Evolutionary conservation across 2,797 vertebrate species (phyloP).

Genomic region (Aplochiton taeniatus): DNA sequence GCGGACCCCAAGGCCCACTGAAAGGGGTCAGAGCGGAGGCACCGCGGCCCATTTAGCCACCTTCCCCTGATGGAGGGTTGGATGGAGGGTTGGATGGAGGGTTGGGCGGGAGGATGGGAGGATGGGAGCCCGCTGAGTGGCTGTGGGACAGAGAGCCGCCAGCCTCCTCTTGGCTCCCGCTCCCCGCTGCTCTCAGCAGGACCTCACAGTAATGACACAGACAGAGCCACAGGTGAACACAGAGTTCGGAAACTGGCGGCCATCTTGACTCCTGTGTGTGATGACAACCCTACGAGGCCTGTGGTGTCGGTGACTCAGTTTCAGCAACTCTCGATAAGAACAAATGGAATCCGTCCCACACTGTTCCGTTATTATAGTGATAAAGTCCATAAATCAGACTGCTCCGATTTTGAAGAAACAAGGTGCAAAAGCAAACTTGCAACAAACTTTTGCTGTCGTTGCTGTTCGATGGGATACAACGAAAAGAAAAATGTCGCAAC

Average conservation of each 20-base stretch:
- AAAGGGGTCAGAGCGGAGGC: constrained; percentile 71
- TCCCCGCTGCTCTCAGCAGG: background rate
- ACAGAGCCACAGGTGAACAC: constrained; percentile 56
- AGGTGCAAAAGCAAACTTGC: too few relatives aligned
- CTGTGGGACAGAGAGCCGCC: constrained; percentile 39
- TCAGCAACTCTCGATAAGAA: too few relatives aligned
- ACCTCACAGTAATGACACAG: constrained; percentile 55
- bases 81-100: constrained; percentile 40
- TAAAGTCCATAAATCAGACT: too few relatives aligned
- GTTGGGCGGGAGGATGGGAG: constrained; percentile 13
- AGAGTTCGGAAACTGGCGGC: background rate
- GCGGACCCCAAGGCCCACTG: constrained; percentile 61
- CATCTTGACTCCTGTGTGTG: background rate
- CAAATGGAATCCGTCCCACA: too few relatives aligned
- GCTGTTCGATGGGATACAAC: too few relatives aligned
- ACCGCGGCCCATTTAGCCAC: constrained; percentile 68
- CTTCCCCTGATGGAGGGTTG: constrained; percentile 64
- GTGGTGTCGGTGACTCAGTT: background rate
- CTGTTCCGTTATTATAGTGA: too few relatives aligned
- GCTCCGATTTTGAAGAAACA: too few relatives aligned
- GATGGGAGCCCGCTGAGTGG: constrained; percentile 24
- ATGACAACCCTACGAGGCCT: background rate
- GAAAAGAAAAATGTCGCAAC: too few relatives aligned
- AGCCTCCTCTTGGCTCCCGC: constrained; percentile 27
- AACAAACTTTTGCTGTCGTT: too few relatives aligned